Percentiles rank a stretch among this genome's conserved stretches.
These are phyloP conservation scores for Cloeon dipterum DNA, from an alignment of 2,888 invertebrate species.

Conservation along the genomic window DNA sequence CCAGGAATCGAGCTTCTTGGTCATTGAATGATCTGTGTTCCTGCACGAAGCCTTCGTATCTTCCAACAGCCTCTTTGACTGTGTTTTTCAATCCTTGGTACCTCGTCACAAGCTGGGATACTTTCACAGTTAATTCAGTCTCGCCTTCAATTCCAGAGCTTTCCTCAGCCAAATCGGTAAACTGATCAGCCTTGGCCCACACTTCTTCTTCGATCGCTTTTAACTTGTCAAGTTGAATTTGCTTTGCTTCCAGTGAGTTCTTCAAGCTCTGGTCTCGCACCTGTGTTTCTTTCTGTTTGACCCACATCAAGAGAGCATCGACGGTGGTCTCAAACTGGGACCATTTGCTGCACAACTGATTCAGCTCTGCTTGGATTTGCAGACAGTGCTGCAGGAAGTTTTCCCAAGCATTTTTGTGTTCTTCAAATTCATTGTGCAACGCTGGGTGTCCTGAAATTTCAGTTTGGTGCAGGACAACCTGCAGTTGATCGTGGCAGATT, in stretches of 20 bases:
- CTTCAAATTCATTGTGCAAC: conserved; percentile 46
- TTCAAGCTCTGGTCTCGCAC: conserved; percentile 76
- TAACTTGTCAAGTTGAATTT: conserved; percentile 51
- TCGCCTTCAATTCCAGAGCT: conserved; percentile 46
- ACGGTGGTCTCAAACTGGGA: conserved; percentile 55
- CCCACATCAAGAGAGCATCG: conserved; percentile 60
- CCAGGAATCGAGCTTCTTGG: conserved; percentile 43
- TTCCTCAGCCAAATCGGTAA: conserved; percentile 39
- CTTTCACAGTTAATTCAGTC: conserved; percentile 44
- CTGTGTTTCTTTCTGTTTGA: conserved; percentile 61
- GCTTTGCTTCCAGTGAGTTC: conserved; percentile 63
- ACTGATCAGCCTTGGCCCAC: conserved; percentile 35
- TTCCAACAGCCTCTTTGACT: conserved; percentile 59
- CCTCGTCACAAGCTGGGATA: conserved; percentile 55
- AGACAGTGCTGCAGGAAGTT: conserved; percentile 46
- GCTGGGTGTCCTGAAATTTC: conserved; percentile 51
- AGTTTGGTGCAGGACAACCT: conserved; percentile 51
- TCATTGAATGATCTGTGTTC: conserved; percentile 66
- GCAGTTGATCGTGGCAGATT: conserved; percentile 43
- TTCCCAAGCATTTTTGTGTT: conserved; percentile 49
- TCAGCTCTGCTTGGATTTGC: conserved; percentile 45
- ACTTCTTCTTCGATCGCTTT: conserved; percentile 48
- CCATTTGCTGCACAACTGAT: conserved; percentile 56
- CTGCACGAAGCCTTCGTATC: conserved; percentile 61
- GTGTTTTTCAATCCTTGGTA: conserved; percentile 62